A percentile compares a stretch with the other conserved stretches of the same genome.
phyloP scores from a whole-genome alignment of 2,888 invertebrate genomes.

The Elgonia sp. region DNA sequence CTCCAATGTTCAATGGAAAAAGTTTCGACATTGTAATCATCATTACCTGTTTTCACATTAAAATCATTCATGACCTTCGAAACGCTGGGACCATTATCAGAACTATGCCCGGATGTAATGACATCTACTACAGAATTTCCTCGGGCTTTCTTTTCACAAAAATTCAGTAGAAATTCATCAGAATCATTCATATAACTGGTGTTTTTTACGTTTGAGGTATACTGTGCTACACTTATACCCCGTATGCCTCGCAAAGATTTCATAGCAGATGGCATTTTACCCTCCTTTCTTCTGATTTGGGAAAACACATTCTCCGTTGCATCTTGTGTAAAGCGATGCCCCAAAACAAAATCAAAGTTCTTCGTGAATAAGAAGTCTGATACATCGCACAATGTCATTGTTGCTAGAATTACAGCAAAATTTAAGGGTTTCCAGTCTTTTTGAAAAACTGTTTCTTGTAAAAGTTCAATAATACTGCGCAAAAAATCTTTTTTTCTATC shows the following conservation, averaged over 20 bases:
- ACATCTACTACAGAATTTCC: too few relatives aligned
- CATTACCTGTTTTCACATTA: too few relatives aligned
- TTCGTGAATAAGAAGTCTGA: constrained; percentile 34
- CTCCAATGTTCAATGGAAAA: too few relatives aligned
- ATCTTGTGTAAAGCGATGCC: constrained; percentile 45
- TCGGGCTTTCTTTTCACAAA: constrained; percentile 12
- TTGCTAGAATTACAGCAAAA: too few relatives aligned
- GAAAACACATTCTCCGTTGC: constrained; percentile 40
- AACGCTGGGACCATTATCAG: too few relatives aligned
- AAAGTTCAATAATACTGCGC: too few relatives aligned
- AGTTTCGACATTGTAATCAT: too few relatives aligned
- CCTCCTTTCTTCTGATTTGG: constrained; percentile 15
- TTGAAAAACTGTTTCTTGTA: too few relatives aligned
- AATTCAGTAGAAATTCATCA: constrained; percentile 40
- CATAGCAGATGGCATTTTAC: constrained; percentile 14
- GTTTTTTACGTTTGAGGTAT: constrained; percentile 17
- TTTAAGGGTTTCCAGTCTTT: too few relatives aligned
- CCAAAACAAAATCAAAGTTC: constrained; percentile 43
- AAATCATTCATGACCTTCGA: too few relatives aligned
- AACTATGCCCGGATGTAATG: too few relatives aligned
- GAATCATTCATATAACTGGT: constrained; percentile 22
- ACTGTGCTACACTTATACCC: constrained; percentile 18
- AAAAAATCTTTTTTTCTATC: too few relatives aligned
- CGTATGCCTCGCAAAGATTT: constrained; percentile 4
- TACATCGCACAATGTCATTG: constrained; percentile 32